Percentiles rank a stretch among this genome's conserved stretches.
These are phyloP conservation scores for Crossaster papposus DNA, from an alignment of 53 echinoderm and acorn worm species.

Conservation along the genomic window DNA sequence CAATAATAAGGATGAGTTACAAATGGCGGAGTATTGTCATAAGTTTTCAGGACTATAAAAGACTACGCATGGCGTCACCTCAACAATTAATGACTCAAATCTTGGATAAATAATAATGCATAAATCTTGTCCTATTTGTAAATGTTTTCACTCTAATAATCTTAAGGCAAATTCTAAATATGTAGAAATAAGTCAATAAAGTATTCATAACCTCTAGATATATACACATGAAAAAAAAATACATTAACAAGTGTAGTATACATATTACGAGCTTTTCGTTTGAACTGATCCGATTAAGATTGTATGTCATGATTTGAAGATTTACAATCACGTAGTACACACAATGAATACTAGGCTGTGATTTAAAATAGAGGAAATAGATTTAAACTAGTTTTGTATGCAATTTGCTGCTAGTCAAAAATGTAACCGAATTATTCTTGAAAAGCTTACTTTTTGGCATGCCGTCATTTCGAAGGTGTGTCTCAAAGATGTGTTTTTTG, in stretches of 20 bases:
- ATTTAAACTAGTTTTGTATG: neutral
- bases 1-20: neutral
- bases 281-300: neutral
- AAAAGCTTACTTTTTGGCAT: too few relatives aligned
- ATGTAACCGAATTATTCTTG: too few relatives aligned
- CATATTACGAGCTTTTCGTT: neutral
- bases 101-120: neutral
- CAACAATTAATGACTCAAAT: neutral
- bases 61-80: neutral
- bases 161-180: neutral
- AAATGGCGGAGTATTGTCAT: neutral
- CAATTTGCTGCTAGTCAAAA: neutral
- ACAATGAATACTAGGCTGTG: slow-evolving; percentile 4
- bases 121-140: neutral
- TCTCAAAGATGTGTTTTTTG: too few relatives aligned
- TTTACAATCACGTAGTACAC: slow-evolving; percentile 11
- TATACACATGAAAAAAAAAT: slow-evolving; percentile 20
- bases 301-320: slow-evolving; percentile 13
- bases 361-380: too few relatives aligned
- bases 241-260: slow-evolving; percentile 24
- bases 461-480: too few relatives aligned
- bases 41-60: neutral
- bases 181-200: slow-evolving; percentile 28
- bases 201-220: slow-evolving; percentile 23
- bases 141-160: neutral